Percentiles rank a stretch among this genome's conserved stretches.
Conservation (phyloP, 2,888 invertebrate genomes). For the Amblyteles armatorius region DNA sequence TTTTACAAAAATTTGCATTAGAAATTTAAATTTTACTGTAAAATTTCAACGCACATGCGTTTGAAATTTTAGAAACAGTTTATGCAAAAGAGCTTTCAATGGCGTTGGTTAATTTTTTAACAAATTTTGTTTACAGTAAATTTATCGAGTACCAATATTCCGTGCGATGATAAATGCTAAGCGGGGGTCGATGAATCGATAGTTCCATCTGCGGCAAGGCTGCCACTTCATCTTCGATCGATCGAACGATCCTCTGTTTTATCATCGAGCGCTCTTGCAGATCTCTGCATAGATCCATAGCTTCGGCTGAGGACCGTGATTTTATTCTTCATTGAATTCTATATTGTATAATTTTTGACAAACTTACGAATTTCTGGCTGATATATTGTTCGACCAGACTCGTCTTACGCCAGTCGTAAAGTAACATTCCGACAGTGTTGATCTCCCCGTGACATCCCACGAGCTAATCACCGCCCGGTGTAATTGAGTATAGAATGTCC, state of each 20-base stretch:
- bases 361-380: background rate
- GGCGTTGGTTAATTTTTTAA: too few species aligned
- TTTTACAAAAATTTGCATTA: too few species aligned
- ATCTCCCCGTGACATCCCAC: background rate
- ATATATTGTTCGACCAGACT: background rate
- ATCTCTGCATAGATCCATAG: background rate
- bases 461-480: background rate
- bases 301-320: background rate
- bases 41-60: too few species aligned
- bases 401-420: slow-evolving; percentile 3
- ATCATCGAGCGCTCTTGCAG: background rate
- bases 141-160: background rate
- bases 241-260: slow-evolving; percentile 3
- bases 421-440: slow-evolving; percentile 9
- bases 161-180: background rate
- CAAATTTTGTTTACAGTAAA: background rate
- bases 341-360: background rate
- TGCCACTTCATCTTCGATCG: background rate
- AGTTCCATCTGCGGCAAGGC: background rate
- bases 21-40: too few species aligned
- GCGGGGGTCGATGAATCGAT: background rate
- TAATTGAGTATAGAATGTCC: slow-evolving; percentile 2
- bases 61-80: too few species aligned
- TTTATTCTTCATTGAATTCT: background rate
- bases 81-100: too few species aligned